phyloP scores from a whole-genome alignment of 2,797 vertebrate species.

The Zenarchopterus dispar region DNA sequence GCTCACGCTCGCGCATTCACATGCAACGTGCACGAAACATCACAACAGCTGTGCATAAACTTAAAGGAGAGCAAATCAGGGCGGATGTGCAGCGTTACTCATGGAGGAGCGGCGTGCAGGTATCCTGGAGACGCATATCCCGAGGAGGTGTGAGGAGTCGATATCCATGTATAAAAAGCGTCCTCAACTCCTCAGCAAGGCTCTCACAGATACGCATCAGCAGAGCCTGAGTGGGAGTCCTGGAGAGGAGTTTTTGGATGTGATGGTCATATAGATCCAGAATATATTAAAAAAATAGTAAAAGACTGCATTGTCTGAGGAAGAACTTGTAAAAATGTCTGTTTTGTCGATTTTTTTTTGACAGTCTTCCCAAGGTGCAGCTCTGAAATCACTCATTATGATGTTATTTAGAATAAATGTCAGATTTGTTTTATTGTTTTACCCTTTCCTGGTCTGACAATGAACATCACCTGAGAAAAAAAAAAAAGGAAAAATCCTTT shows the following conservation, averaged over 20 bases:
- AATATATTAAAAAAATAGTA: neutral
- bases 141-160: conserved; percentile 20
- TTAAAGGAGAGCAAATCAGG: conserved; percentile 35
- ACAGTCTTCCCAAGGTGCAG: neutral
- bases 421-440: neutral
- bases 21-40: conserved; percentile 20
- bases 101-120: conserved; percentile 23
- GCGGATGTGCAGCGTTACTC: conserved; percentile 20
- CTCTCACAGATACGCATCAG: neutral
- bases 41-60: conserved; percentile 54
- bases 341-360: neutral
- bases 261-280: neutral
- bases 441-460: neutral
- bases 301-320: too few species aligned
- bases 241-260: neutral
- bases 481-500: neutral
- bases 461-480: neutral
- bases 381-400: too few species aligned
- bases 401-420: neutral
- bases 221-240: neutral
- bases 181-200: neutral
- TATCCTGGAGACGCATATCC: conserved; percentile 7
- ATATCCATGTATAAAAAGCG: conserved; percentile 16
- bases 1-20: conserved; percentile 24
- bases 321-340: neutral